These are phyloP conservation scores for Galeopterus variegatus DNA, from an alignment of 2,113 vertebrate species.

Conservation along the genomic window DNA sequence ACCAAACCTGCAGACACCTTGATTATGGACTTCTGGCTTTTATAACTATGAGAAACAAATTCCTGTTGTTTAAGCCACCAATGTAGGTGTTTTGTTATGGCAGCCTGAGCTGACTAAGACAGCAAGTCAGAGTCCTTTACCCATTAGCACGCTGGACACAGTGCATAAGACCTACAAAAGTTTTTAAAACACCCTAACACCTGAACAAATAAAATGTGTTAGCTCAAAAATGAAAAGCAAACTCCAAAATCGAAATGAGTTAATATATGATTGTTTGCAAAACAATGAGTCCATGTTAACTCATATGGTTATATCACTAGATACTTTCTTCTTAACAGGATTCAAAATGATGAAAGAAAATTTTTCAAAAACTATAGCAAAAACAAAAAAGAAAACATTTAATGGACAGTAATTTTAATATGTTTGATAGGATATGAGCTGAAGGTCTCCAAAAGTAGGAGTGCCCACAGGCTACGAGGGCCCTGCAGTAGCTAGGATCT, in stretches of 20 bases:
- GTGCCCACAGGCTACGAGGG: neutral
- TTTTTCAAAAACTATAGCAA: neutral
- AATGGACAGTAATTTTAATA: neutral
- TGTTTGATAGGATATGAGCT: neutral
- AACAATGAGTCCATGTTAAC: neutral
- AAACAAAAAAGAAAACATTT: neutral
- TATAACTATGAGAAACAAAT: neutral
- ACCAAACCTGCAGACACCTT: no score
- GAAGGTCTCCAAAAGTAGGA: neutral
- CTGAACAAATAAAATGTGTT: neutral
- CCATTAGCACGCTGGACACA: neutral
- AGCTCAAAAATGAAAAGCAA: neutral
- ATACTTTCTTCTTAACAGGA: neutral
- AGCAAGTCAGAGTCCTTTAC: neutral
- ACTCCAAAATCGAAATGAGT: neutral
- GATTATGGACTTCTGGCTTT: neutral
- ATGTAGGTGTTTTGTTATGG: no score
- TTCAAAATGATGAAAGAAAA: neutral
- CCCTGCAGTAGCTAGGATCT: neutral
- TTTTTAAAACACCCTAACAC: neutral
- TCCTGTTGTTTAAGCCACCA: neutral
- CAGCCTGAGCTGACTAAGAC: neutral
- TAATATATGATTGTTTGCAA: neutral
- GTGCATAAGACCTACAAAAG: neutral
- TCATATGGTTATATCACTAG: neutral